These are phyloP conservation scores for Lethocerus indicus DNA, from an alignment of 1,140 invertebrate genomes.

Conservation along the genomic window DNA sequence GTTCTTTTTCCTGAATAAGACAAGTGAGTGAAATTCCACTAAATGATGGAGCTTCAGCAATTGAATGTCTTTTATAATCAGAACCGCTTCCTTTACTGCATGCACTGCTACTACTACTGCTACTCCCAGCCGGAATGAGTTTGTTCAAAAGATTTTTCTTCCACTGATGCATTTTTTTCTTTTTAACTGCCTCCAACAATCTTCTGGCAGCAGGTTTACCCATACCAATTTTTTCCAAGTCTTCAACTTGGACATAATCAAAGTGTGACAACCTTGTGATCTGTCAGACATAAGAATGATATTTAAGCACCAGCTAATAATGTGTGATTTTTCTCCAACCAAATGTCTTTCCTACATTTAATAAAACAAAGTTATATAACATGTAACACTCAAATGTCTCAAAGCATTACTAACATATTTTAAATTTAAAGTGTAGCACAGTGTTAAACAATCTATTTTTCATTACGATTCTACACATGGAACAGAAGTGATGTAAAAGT, in stretches of 20 bases:
- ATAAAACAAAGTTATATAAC: too few species aligned
- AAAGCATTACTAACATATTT: not conserved
- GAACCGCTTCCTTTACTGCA: slow-evolving; percentile 15
- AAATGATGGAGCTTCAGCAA: too few species aligned
- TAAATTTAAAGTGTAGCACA: not conserved
- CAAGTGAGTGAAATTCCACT: slow-evolving; percentile 72
- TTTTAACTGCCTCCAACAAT: slow-evolving; percentile 81
- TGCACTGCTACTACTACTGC: slow-evolving; percentile 14
- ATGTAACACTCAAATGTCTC: too few species aligned
- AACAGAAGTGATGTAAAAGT: not conserved
- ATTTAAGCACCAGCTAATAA: too few species aligned
- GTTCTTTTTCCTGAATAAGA: slow-evolving; percentile 74
- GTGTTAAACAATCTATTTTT: not conserved
- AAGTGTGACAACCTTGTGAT: slow-evolving; percentile 83
- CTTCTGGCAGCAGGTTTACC: slow-evolving; percentile 80
- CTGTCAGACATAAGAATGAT: too few species aligned
- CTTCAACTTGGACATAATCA: slow-evolving; percentile 85
- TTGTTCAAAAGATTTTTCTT: slow-evolving; percentile 73
- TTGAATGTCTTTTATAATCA: too few species aligned
- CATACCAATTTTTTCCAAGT: slow-evolving; percentile 87
- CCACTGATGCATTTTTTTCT: slow-evolving; percentile 61
- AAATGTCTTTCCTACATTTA: too few species aligned
- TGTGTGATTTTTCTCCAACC: too few species aligned
- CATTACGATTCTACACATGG: not conserved
- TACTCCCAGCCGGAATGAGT: slow-evolving; percentile 43